Evolutionary conservation across 1,140 invertebrate species (phyloP).

Genomic region (Hestina assimilis): DNA sequence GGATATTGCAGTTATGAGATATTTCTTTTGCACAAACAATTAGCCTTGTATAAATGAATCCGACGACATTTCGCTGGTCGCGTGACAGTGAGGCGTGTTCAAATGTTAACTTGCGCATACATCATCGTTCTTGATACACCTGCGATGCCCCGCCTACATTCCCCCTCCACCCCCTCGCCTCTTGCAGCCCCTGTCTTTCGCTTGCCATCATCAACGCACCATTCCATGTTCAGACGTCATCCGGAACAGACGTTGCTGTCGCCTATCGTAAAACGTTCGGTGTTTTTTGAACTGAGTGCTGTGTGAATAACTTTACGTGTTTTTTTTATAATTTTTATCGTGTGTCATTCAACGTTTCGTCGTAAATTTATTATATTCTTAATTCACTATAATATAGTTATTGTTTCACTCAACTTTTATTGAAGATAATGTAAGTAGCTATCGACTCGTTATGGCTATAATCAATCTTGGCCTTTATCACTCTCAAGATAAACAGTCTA

Average conservation of each 20-base stretch:
- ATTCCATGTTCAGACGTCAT: conserved; percentile 58
- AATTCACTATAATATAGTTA: not conserved
- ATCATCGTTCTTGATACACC: conserved; percentile 67
- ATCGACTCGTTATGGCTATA: conserved; percentile 15
- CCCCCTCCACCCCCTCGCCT: conserved; percentile 34
- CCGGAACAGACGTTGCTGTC: conserved; percentile 36
- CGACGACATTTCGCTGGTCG: conserved; percentile 37
- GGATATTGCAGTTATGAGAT: conserved; percentile 20
- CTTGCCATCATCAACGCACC: conserved; percentile 53
- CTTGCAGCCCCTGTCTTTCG: conserved; percentile 25
- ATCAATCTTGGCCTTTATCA: conserved; percentile 15
- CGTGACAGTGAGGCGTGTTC: conserved; percentile 71
- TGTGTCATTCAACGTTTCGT: not conserved
- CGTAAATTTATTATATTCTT: not conserved
- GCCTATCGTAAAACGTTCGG: conserved; percentile 25
- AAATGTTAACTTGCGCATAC: conserved; percentile 68
- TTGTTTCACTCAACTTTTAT: not conserved
- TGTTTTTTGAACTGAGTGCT: conserved; percentile 47
- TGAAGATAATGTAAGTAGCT: conserved; percentile 2
- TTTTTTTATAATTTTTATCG: not conserved
- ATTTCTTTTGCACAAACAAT: conserved; percentile 26
- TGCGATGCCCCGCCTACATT: conserved; percentile 61
- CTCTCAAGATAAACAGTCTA: conserved; percentile 7
- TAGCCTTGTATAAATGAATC: conserved; percentile 34
- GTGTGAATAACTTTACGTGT: conserved; percentile 40